These are phyloP conservation scores for Mustelus asterias DNA, from an alignment of 2,113 vertebrate genomes.

Conservation along the genomic window DNA sequence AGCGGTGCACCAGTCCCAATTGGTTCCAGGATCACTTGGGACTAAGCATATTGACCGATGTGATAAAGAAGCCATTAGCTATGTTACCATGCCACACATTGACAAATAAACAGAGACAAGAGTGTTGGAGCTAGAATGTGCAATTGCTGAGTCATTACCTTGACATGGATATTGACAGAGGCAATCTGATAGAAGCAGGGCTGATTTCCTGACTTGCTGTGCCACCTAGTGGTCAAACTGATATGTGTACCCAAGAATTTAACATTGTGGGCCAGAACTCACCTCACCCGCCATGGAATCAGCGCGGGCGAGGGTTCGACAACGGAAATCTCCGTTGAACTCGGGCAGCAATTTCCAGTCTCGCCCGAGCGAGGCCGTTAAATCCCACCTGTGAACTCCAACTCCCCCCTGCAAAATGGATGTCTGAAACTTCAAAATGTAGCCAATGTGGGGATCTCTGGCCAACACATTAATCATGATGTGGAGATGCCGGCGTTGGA, in stretches of 20 bases:
- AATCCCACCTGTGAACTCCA: too few relatives aligned
- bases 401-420: not conserved
- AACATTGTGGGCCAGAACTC: not conserved
- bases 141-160: constrained; percentile 7
- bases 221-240: not conserved
- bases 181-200: not conserved
- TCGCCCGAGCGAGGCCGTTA: too few relatives aligned
- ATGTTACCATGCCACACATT: not conserved
- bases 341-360: too few relatives aligned
- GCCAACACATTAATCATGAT: not conserved
- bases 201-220: not conserved
- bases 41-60: not conserved
- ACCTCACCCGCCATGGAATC: too few relatives aligned
- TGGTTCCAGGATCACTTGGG: not conserved
- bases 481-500: too few relatives aligned
- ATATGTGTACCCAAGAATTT: not conserved
- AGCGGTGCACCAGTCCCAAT: not conserved
- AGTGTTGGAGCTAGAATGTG: not conserved
- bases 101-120: not conserved
- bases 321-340: too few relatives aligned
- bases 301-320: too few relatives aligned
- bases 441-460: not conserved
- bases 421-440: not conserved
- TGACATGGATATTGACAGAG: not conserved
- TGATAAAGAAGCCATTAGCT: not conserved